Evolutionary conservation across 2,113 vertebrate genomes (phyloP).

Genomic region (Crotophaga sulcirostris): DNA sequence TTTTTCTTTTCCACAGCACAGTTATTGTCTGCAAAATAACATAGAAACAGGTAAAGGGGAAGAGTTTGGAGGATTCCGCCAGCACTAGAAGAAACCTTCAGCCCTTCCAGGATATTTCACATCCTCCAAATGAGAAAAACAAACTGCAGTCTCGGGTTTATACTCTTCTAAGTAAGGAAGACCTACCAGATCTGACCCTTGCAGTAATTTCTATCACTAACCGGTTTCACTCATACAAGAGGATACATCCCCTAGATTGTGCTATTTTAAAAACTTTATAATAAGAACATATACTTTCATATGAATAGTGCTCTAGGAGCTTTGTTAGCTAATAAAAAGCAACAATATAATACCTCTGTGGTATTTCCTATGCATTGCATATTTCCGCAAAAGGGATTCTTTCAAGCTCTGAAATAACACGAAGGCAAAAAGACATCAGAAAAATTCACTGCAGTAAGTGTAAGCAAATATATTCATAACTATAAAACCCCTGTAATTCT

Average conservation of each 20-base stretch:
- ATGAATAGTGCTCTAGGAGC: background rate
- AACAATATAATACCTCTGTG: accelerated
- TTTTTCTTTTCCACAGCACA: background rate
- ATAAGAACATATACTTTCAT: background rate
- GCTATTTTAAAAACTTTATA: background rate
- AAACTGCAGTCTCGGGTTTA: background rate
- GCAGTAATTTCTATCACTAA: background rate
- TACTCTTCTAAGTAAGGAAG: background rate
- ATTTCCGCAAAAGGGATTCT: background rate
- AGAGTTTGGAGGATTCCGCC: background rate
- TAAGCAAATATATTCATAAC: background rate
- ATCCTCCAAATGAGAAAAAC: background rate
- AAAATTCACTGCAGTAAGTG: background rate
- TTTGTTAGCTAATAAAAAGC: background rate
- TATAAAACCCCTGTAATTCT: background rate
- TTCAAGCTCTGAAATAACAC: background rate
- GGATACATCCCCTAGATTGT: background rate
- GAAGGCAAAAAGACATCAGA: background rate
- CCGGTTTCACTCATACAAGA: background rate
- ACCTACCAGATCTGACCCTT: background rate
- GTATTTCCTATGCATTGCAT: background rate
- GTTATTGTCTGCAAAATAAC: background rate
- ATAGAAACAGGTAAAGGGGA: background rate
- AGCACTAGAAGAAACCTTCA: background rate
- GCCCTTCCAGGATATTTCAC: background rate